These are phyloP conservation scores for Cybosia mesomella DNA, from an alignment of 2,888 invertebrate species.

Conservation along the genomic window DNA sequence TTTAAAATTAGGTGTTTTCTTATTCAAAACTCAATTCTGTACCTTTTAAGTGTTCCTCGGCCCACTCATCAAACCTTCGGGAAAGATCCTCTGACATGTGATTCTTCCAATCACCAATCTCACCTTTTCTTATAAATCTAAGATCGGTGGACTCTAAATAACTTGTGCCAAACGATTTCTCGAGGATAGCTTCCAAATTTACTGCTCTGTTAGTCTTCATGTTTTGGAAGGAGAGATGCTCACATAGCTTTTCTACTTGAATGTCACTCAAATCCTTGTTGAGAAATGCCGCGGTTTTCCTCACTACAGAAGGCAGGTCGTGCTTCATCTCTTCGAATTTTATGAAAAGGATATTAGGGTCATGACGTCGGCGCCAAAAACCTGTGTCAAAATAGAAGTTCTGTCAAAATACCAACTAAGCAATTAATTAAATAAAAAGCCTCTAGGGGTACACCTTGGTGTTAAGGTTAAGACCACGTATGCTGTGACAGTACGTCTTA, in stretches of 20 bases:
- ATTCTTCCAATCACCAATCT: constrained; percentile 93
- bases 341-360: constrained; percentile 91
- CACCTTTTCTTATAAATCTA: constrained; percentile 92
- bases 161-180: constrained; percentile 81
- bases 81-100: constrained; percentile 92
- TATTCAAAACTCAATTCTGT: constrained; percentile 88
- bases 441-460: no score
- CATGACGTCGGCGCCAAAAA: constrained; percentile 90
- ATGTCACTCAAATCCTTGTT: constrained; percentile 89
- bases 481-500: no score
- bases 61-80: constrained; percentile 91
- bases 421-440: no score
- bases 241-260: constrained; percentile 89
- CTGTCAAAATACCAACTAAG: not conserved
- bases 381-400: constrained; percentile 59
- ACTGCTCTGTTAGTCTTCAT: constrained; percentile 94
- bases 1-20: not conserved
- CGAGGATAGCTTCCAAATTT: constrained; percentile 90
- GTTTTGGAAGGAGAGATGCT: constrained; percentile 92
- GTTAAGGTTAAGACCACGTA: no score
- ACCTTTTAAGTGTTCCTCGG: constrained; percentile 86
- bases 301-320: constrained; percentile 89
- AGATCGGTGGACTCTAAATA: constrained; percentile 81
- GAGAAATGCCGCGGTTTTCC: constrained; percentile 91
- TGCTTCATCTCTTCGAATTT: constrained; percentile 94